Base-by-base conservation (phyloP, 2,888 invertebrate species). In the Agriopis aurantiaria region DNA sequence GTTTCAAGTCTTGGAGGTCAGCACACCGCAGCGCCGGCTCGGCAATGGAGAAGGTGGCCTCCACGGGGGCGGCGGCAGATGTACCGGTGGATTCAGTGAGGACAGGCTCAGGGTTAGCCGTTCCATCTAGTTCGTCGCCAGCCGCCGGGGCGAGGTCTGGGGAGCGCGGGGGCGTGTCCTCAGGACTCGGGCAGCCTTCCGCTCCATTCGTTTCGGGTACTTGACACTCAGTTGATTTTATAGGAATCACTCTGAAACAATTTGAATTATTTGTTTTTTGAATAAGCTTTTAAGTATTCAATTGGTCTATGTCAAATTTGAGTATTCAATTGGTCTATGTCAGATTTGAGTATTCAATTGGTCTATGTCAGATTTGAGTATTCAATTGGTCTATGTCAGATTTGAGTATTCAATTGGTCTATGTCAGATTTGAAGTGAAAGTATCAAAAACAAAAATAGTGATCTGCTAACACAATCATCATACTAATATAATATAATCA, bases 1-100 rank as follows among this genome's bases (percentile, higher is more conserved):
- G 76, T 75, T 83, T 85, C 52, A 75, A 66, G 51, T 73, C 76
- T 7, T 61, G 56, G 48, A 82, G 78, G 53, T 69, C 65, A 49
- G 73, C 72, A 17, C 8, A 40, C 17, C 51, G 48, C 46, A n/a
- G 7, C 23, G 52, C 40, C n/a, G 12, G 11, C 14, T 10, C 43
- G 14, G 63, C 52, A 17, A 9, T 59, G 55, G 59, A 11, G 51
- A 23, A 49, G 56, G 48, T 53, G 49, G 62, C 65, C 43, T 23
- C 58, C n/a, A 45, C 53, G 23, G 9, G 8, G 55, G 61, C 51
- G 61, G n/a, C 8, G 45, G 14, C n/a, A 14, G 65, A 41, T 11
- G 65, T 33, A 4, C 1, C 33, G 33, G 5, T 5, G 5, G 33
- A 33, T 33, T 33, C 33, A 33, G 33, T 33, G 33, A 5, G 33